Percentiles rank a stretch among this genome's conserved stretches.
These are phyloP conservation scores for Pteromalus puparum DNA, from an alignment of 1,140 invertebrate species.

Conservation along the genomic window DNA sequence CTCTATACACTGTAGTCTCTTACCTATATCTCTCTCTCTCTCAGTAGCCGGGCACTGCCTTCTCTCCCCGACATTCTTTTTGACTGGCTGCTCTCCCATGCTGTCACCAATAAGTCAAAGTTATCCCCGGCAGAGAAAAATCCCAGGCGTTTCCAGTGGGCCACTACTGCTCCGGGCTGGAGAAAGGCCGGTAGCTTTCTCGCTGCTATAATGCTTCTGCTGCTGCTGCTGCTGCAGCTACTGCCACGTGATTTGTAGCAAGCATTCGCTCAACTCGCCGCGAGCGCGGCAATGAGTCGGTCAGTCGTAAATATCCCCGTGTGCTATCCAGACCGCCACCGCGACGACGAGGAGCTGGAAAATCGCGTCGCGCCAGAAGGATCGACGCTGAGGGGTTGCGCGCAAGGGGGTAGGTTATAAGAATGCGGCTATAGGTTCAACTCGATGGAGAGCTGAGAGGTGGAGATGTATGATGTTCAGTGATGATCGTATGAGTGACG, in stretches of 20 bases:
- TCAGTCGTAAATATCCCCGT: conserved; percentile 74
- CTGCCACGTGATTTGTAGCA: conserved; percentile 73
- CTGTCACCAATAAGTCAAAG: conserved; percentile 75
- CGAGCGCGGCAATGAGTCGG: conserved; percentile 72
- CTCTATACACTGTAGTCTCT: too few species aligned
- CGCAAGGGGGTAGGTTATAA: not conserved
- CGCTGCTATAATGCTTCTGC: conserved; percentile 41
- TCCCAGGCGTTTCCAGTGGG: conserved; percentile 70
- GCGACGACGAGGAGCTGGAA: not conserved
- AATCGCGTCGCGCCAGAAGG: conserved; percentile 46
- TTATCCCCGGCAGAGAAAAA: conserved; percentile 74
- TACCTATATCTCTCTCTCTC: conserved; percentile 27
- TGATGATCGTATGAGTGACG: not conserved
- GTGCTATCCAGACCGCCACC: not conserved
- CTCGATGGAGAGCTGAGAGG: not conserved
- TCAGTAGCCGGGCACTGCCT: conserved; percentile 10
- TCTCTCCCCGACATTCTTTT: conserved; percentile 50
- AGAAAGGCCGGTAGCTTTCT: conserved; percentile 73
- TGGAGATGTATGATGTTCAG: not conserved
- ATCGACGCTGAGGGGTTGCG: conserved; percentile 57
- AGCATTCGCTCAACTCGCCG: conserved; percentile 72
- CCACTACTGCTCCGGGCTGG: conserved; percentile 61
- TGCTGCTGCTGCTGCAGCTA: not conserved
- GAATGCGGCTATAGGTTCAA: not conserved
- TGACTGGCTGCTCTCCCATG: conserved; percentile 55